A percentile compares a stretch with the other conserved stretches of the same genome.
Conservation (phyloP, 1,140 invertebrate genomes). For the Trichoplusia ni region DNA sequence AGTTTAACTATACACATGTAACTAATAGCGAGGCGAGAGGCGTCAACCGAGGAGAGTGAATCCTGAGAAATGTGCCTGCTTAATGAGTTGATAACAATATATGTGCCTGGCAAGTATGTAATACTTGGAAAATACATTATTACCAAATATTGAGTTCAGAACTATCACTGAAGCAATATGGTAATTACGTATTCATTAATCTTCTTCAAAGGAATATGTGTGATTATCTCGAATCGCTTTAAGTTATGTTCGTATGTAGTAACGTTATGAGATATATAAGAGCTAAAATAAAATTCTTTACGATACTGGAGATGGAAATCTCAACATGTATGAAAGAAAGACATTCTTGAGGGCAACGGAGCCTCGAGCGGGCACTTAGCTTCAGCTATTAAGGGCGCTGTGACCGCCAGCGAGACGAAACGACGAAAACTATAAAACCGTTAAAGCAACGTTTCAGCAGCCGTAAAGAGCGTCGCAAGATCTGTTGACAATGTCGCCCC, state of each 20-base stretch:
- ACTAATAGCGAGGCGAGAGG: constrained; percentile 17
- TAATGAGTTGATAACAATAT: neutral
- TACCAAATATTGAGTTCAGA: no score
- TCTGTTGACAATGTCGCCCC: constrained; percentile 80
- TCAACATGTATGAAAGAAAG: constrained; percentile 62
- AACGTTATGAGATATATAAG: constrained; percentile 34
- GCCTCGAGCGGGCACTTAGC: constrained; percentile 78
- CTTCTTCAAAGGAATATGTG: no score
- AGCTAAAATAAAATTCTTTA: constrained; percentile 63
- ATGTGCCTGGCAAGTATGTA: neutral
- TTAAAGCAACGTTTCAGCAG: constrained; percentile 80
- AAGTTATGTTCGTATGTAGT: neutral
- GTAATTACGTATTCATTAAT: no score
- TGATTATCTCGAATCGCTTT: no score
- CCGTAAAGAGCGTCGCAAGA: constrained; percentile 78
- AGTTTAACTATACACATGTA: constrained; percentile 31
- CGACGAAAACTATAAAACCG: constrained; percentile 81
- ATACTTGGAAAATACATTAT: no score
- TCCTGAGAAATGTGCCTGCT: constrained; percentile 34
- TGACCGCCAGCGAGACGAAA: constrained; percentile 72
- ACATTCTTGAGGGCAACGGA: constrained; percentile 68
- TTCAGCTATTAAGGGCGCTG: constrained; percentile 73
- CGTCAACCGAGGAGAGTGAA: constrained; percentile 23
- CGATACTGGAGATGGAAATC: constrained; percentile 77
- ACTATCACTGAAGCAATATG: no score